A percentile compares a stretch with the other conserved stretches of the same genome.
These are phyloP conservation scores for Urocitellus parryii DNA, from an alignment of 2,113 vertebrate genomes.

Conservation along the genomic window DNA sequence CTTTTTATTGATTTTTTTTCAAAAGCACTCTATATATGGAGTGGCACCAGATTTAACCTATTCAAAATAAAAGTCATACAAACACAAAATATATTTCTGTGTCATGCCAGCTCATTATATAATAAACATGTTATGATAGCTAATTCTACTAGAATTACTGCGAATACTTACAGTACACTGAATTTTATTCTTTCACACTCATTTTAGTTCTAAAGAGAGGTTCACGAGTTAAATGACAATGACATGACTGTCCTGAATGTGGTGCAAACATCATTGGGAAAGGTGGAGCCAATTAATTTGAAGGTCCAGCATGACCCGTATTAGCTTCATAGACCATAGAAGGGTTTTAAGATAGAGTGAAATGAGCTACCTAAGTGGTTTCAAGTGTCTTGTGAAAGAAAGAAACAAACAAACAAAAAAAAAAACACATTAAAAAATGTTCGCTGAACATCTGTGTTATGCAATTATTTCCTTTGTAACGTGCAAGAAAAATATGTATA, in stretches of 20 bases:
- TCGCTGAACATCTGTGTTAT: slow-evolving; percentile 84
- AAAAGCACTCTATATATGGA: slow-evolving; percentile 98
- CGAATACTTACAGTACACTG: slow-evolving; percentile 88
- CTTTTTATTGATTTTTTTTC: slow-evolving; percentile 86
- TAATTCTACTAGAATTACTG: slow-evolving; percentile 89
- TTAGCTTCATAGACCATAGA: slow-evolving; percentile 83
- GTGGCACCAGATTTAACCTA: slow-evolving; percentile 93
- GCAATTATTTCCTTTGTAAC: slow-evolving; percentile 93
- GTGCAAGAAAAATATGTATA: slow-evolving; percentile 99
- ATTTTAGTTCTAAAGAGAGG: slow-evolving; percentile 88
- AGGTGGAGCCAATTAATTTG: slow-evolving; percentile 83
- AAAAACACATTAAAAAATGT: slow-evolving; percentile 78
- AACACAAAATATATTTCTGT: slow-evolving; percentile 90
- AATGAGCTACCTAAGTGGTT: slow-evolving; percentile 91
- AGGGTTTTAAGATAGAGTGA: slow-evolving; percentile 88
- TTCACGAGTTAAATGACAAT: slow-evolving; percentile 85
- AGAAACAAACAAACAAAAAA: slow-evolving; percentile 76
- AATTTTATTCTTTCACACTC: slow-evolving; percentile 84
- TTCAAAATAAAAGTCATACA: slow-evolving; percentile 89
- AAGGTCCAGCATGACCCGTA: slow-evolving; percentile 83
- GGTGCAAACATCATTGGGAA: slow-evolving; percentile 83
- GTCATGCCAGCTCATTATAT: slow-evolving; percentile 91
- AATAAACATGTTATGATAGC: slow-evolving; percentile 89
- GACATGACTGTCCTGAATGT: slow-evolving; percentile 77
- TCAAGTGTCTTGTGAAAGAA: slow-evolving; percentile 88